These are phyloP conservation scores for Pseudotriccus pelzelni DNA, from an alignment of 2,797 vertebrate species.

Conservation along the genomic window DNA sequence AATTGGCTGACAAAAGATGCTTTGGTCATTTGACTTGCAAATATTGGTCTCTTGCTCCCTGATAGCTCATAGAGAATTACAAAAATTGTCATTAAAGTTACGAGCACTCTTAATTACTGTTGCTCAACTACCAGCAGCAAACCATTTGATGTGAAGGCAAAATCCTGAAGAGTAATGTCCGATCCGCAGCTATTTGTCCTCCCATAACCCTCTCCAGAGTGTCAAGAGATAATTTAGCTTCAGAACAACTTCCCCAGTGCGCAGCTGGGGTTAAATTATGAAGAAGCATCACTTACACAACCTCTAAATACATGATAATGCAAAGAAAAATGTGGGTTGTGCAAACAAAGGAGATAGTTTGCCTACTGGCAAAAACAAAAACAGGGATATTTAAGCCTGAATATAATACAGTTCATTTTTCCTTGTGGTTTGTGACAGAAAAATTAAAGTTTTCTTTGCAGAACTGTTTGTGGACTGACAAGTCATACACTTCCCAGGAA, in stretches of 20 bases:
- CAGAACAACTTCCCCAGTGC: background rate
- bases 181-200: background rate
- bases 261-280: background rate
- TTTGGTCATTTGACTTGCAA: conserved; percentile 77
- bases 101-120: conserved; percentile 38
- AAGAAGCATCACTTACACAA: background rate
- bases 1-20: conserved; percentile 81
- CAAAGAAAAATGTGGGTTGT: background rate
- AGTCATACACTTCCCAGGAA: background rate
- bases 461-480: background rate
- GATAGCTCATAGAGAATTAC: conserved; percentile 65
- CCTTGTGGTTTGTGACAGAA: background rate
- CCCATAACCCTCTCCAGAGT: background rate
- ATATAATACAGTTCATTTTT: background rate
- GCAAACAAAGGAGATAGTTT: background rate
- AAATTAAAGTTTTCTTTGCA: background rate
- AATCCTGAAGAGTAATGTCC: conserved; percentile 26
- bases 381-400: background rate
- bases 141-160: conserved; percentile 25
- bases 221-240: conserved; percentile 47
- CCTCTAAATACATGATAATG: background rate
- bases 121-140: background rate
- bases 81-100: conserved; percentile 66
- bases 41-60: conserved; percentile 66
- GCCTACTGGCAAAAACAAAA: background rate